A percentile compares a stretch with the other conserved stretches of the same genome.
phyloP scores from a whole-genome alignment of 2,113 vertebrate species.

The Ictalurus furcatus region DNA sequence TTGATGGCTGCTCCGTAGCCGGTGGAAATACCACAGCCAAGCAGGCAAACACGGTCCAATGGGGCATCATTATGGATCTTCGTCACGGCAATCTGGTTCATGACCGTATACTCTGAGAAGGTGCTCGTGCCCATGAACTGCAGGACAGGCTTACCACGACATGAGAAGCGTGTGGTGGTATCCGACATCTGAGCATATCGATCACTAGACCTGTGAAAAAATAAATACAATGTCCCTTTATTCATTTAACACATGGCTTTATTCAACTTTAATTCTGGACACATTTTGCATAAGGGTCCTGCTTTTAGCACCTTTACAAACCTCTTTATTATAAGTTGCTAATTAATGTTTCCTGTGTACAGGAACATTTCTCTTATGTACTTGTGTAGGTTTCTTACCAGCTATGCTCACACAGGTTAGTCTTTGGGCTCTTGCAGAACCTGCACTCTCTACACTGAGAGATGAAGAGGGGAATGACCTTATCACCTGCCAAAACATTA shows the following conservation, averaged over 20 bases:
- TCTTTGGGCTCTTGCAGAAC: slow-evolving; percentile 75
- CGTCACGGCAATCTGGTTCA: slow-evolving; percentile 70
- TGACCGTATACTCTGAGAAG: slow-evolving; percentile 83
- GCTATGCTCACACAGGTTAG: slow-evolving; percentile 76
- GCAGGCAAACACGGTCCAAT: slow-evolving; percentile 79
- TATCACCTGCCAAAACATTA: slow-evolving; percentile 75
- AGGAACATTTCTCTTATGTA: background rate
- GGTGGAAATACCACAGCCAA: slow-evolving; percentile 79
- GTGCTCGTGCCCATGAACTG: slow-evolving; percentile 80
- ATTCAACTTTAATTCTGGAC: background rate
- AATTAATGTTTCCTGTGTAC: background rate
- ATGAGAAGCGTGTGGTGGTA: slow-evolving; percentile 74
- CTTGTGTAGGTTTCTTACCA: slow-evolving; percentile 67
- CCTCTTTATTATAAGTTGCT: background rate
- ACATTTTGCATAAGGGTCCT: background rate
- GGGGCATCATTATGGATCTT: slow-evolving; percentile 78
- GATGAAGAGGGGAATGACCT: slow-evolving; percentile 79
- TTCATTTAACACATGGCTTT: background rate
- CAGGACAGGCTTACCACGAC: slow-evolving; percentile 76
- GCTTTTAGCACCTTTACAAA: background rate
- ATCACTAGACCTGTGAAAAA: slow-evolving; percentile 58
- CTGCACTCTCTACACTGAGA: slow-evolving; percentile 80
- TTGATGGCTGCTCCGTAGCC: slow-evolving; percentile 85
- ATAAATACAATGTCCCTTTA: background rate
- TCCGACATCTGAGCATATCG: slow-evolving; percentile 63